Evolutionary conservation across 2,797 vertebrate genomes (phyloP).

Genomic region (Potorous gilbertii): DNA sequence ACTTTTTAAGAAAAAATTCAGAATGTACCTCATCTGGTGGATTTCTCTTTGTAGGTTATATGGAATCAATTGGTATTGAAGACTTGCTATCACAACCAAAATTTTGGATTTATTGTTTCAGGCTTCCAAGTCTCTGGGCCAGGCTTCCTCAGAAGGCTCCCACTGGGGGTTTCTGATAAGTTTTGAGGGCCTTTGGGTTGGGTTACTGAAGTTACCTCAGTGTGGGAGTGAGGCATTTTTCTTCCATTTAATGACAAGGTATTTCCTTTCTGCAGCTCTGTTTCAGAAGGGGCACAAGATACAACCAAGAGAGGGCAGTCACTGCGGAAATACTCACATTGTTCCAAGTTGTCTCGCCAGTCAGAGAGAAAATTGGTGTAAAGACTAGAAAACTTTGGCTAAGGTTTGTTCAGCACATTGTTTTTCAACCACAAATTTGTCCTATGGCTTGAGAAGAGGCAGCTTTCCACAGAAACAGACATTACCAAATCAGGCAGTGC

Average conservation of each 20-base stretch:
- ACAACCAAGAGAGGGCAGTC: not conserved
- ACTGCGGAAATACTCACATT: not conserved
- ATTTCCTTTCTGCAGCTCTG: not conserved
- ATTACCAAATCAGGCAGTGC: not conserved
- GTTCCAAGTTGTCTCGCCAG: not conserved
- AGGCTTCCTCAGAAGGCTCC: not conserved
- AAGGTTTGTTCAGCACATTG: constrained; percentile 34
- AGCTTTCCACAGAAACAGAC: constrained; percentile 44
- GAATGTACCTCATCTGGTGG: not conserved
- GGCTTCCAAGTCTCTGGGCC: not conserved
- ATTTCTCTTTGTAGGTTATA: not conserved
- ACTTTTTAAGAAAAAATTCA: not conserved
- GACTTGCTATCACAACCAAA: not conserved
- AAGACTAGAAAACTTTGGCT: constrained; percentile 57
- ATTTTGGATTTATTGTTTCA: not conserved
- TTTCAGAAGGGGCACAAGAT: not conserved
- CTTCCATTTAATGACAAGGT: not conserved
- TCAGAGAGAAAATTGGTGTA: constrained; percentile 15
- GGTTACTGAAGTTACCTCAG: not conserved
- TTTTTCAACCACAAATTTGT: constrained; percentile 50
- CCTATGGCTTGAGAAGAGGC: constrained; percentile 46
- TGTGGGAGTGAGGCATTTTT: not conserved
- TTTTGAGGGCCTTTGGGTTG: not conserved
- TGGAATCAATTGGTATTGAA: not conserved
- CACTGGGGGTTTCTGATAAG: not conserved